Conservation (phyloP, 2,113 vertebrate species). For the Trachemys scripta region DNA sequence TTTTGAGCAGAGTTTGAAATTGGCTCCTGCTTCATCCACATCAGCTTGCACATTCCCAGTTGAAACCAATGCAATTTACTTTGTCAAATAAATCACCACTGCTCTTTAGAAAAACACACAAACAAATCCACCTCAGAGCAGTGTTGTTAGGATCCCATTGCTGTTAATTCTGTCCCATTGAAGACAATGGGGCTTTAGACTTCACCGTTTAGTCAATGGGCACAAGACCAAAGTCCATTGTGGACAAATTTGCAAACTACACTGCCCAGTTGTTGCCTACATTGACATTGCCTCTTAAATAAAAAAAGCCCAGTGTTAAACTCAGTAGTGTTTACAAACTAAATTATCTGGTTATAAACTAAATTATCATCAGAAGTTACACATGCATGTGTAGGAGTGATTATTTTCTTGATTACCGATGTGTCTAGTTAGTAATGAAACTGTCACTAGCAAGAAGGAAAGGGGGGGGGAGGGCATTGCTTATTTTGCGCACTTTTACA, state of each 20-base stretch:
- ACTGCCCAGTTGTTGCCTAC: neutral
- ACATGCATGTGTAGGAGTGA: neutral
- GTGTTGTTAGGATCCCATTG: neutral
- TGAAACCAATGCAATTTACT: constrained; percentile 24
- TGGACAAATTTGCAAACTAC: constrained; percentile 1
- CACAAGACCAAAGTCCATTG: constrained; percentile 9
- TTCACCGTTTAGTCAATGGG: neutral
- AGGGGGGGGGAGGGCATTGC: neutral
- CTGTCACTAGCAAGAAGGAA: neutral
- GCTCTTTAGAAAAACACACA: neutral
- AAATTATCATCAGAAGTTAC: neutral
- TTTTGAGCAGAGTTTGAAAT: constrained; percentile 18
- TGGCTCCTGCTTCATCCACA: neutral
- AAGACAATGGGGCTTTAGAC: neutral
- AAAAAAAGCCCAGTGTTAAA: neutral
- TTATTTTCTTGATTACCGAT: neutral
- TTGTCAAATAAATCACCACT: constrained; percentile 2
- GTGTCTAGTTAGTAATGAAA: neutral
- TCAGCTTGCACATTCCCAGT: neutral
- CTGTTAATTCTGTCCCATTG: neutral
- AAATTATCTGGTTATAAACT: neutral
- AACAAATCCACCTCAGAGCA: neutral
- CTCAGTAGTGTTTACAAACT: too few species aligned
- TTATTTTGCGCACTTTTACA: neutral
- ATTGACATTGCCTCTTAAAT: neutral